phyloP scores from a whole-genome alignment of 1,140 invertebrate genomes.

The Plodia interpunctella region DNA sequence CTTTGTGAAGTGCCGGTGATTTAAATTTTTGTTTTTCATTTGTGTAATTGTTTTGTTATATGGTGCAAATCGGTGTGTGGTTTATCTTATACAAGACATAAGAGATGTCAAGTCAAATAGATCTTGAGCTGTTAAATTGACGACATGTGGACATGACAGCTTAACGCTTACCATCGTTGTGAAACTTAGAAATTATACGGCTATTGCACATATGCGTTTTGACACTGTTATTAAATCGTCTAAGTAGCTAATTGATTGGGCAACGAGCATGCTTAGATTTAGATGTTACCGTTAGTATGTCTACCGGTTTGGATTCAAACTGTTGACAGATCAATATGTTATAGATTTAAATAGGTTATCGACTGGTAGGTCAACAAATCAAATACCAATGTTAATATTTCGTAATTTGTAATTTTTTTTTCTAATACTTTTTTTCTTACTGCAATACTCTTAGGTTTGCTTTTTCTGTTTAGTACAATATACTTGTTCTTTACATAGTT shows the following conservation, averaged over 20 bases:
- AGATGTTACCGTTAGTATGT: slow-evolving; percentile 9
- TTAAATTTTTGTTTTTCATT: slow-evolving; percentile 13
- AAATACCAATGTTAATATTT: too few relatives aligned
- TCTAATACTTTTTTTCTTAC: too few relatives aligned
- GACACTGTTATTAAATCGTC: slow-evolving; percentile 32
- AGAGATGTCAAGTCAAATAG: slow-evolving; percentile 15
- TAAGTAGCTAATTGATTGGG: slow-evolving; percentile 35
- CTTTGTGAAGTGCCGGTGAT: slow-evolving; percentile 12
- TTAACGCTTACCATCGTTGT: slow-evolving; percentile 23
- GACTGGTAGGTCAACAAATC: too few relatives aligned
- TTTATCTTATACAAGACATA: neutral
- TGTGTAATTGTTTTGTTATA: neutral
- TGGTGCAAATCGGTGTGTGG: slow-evolving; percentile 30
- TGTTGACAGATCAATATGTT: neutral
- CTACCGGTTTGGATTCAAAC: slow-evolving; percentile 2
- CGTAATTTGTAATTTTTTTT: too few relatives aligned
- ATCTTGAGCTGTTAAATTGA: slow-evolving; percentile 7
- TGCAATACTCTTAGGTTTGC: too few relatives aligned
- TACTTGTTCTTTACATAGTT: too few relatives aligned
- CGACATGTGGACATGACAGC: slow-evolving; percentile 21
- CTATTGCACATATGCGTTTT: slow-evolving; percentile 25
- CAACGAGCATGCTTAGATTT: slow-evolving; percentile 24
- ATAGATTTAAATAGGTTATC: neutral
- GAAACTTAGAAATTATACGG: slow-evolving; percentile 7
- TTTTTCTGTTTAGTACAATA: too few relatives aligned